A percentile compares a stretch with the other conserved stretches of the same genome.
Evolutionary conservation across 2,113 vertebrate species (phyloP).

Genomic region (Bubo blakistoni): DNA sequence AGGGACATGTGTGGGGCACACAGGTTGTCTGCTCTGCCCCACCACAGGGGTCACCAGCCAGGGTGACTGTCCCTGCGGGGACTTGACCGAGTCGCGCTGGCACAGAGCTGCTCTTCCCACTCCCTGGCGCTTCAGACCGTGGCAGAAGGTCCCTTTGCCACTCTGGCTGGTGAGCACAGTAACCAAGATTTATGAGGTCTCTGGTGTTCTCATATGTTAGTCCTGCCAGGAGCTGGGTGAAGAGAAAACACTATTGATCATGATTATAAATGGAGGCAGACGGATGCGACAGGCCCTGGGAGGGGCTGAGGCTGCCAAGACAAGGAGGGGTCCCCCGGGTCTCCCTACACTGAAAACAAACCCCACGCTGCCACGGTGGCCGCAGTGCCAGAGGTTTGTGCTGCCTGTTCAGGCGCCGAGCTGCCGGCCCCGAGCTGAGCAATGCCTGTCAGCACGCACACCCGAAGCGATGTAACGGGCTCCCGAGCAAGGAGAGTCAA

Average conservation of each 20-base stretch:
- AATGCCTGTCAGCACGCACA: rapidly evolving
- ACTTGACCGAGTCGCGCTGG: rapidly evolving
- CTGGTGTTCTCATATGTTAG: not conserved
- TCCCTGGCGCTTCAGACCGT: not conserved
- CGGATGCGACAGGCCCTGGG: not conserved
- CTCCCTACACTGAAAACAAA: no score
- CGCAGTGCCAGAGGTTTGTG: not conserved
- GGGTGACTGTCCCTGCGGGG: not conserved
- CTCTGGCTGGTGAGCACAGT: not conserved
- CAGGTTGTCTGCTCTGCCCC: not conserved
- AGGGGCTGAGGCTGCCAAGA: not conserved
- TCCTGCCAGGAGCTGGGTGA: not conserved
- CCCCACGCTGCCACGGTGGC: not conserved
- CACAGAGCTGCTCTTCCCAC: not conserved
- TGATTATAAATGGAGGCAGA: not conserved
- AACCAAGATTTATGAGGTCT: not conserved
- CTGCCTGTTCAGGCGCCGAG: not conserved
- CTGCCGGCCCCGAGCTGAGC: not conserved
- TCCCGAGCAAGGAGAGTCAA: not conserved
- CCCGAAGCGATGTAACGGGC: not conserved
- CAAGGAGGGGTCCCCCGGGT: no score
- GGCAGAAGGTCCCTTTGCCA: not conserved
- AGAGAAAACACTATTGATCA: not conserved
- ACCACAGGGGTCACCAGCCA: not conserved
- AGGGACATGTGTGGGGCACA: no score